Conservation (phyloP, 2,888 invertebrate species). For the Parelbella ahira region DNA sequence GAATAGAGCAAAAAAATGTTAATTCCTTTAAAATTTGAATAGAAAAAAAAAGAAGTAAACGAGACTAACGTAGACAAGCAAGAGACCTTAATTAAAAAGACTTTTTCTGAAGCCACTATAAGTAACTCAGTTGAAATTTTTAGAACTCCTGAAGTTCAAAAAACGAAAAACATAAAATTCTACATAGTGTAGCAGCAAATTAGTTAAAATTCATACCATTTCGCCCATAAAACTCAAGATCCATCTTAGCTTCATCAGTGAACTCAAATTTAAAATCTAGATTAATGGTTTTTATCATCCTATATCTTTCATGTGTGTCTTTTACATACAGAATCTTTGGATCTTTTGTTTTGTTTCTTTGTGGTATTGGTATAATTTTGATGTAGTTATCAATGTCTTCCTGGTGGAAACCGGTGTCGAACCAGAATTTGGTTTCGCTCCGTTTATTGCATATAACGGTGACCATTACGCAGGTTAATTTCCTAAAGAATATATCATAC, state of each 20-base stretch:
- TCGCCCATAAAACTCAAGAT: slow-evolving; percentile 27
- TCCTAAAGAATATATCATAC: slow-evolving; percentile 25
- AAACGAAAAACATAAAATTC: neutral
- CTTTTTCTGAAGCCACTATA: too few species aligned
- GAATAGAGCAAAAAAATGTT: too few species aligned
- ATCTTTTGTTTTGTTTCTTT: slow-evolving; percentile 6
- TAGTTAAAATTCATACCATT: slow-evolving; percentile 4
- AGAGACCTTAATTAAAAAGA: too few species aligned
- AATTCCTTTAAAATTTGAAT: too few species aligned
- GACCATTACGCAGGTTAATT: slow-evolving; percentile 29
- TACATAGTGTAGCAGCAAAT: too few species aligned
- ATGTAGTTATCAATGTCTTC: slow-evolving; percentile 23
- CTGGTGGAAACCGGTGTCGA: slow-evolving; percentile 26
- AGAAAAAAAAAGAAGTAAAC: too few species aligned
- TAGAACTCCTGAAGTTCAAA: too few species aligned
- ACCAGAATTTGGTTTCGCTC: slow-evolving; percentile 25
- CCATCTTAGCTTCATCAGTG: slow-evolving; percentile 21
- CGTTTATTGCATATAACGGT: slow-evolving; percentile 26
- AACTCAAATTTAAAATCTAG: slow-evolving; percentile 31
- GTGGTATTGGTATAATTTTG: slow-evolving; percentile 22
- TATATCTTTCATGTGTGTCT: slow-evolving; percentile 20
- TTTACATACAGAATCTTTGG: slow-evolving; percentile 26
- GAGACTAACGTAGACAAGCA: too few species aligned
- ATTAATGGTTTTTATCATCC: slow-evolving; percentile 16
- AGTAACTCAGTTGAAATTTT: too few species aligned